Percentiles rank a stretch among this genome's conserved stretches.
phyloP scores from a whole-genome alignment of 2,888 invertebrate species.

The Aspidiotus rigidus region DNA sequence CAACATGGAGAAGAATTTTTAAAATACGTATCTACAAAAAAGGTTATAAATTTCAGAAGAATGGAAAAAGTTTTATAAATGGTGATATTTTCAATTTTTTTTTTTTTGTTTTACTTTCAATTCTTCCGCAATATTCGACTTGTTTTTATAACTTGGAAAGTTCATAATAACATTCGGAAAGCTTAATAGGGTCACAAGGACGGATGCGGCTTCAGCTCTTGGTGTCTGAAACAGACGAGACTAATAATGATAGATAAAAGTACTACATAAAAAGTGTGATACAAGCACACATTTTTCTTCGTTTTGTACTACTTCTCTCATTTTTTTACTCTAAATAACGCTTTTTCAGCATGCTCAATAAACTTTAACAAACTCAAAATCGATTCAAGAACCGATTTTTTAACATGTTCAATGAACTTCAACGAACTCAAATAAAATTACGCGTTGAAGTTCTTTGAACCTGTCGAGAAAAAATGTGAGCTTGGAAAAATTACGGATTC shows the following conservation, averaged over 20 bases:
- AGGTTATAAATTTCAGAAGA: slow-evolving; percentile 7
- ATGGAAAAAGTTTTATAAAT: neutral
- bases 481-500: too few relatives aligned
- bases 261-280: too few relatives aligned
- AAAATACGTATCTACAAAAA: slow-evolving; percentile 69
- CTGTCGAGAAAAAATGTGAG: too few relatives aligned
- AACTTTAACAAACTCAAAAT: too few relatives aligned
- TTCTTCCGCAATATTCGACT: slow-evolving; percentile 15
- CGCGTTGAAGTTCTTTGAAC: too few relatives aligned
- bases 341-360: too few relatives aligned
- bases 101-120: slow-evolving; percentile 11
- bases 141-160: slow-evolving; percentile 49
- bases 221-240: slow-evolving; percentile 53
- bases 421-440: too few relatives aligned
- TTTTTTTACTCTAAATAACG: too few relatives aligned
- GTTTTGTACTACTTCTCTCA: too few relatives aligned
- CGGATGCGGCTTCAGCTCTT: slow-evolving; percentile 79
- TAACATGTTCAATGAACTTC: too few relatives aligned
- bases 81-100: neutral
- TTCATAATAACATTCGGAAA: slow-evolving; percentile 62
- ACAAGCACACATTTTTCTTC: neutral
- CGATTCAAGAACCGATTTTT: too few relatives aligned
- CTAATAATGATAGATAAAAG: too few relatives aligned
- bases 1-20: slow-evolving; percentile 75
- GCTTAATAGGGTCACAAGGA: slow-evolving; percentile 76